phyloP scores from a whole-genome alignment of 2,113 vertebrate genomes.

The Collichthys lucidus region DNA sequence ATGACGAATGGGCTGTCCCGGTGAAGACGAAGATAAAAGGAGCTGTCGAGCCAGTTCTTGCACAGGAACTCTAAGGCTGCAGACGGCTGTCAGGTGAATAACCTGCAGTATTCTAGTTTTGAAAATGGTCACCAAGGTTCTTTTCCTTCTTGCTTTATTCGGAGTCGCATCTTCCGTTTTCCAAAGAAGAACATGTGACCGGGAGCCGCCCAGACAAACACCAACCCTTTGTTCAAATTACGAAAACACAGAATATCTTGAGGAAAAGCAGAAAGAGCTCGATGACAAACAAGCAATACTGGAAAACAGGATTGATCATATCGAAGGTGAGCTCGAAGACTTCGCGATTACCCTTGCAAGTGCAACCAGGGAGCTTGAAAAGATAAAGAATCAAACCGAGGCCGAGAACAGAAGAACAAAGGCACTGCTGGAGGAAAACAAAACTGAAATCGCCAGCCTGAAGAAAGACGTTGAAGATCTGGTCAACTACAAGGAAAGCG shows the following conservation, averaged over 20 bases:
- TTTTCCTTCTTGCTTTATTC: neutral
- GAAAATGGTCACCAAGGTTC: neutral
- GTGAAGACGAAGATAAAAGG: neutral
- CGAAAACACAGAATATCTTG: neutral
- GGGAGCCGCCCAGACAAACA: rapidly evolving
- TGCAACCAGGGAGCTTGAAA: neutral
- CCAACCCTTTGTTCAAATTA: constrained; percentile 10
- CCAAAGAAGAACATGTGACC: neutral
- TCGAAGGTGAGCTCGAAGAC: neutral
- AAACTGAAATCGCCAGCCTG: neutral
- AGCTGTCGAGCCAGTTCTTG: neutral
- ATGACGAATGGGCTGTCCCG: neutral
- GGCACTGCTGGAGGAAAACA: neutral
- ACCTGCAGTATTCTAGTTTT: neutral
- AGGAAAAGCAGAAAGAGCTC: rapidly evolving
- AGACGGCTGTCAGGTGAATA: neutral
- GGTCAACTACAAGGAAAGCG: neutral
- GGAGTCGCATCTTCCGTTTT: neutral
- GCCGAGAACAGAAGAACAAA: neutral
- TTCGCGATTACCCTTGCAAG: neutral
- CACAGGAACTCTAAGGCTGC: neutral
- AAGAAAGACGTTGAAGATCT: neutral
- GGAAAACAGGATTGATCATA: neutral
- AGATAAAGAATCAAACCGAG: neutral
- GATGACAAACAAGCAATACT: neutral